A percentile compares a stretch with the other conserved stretches of the same genome.
phyloP scores from a whole-genome alignment of 2,888 invertebrate genomes.

The Isoperla grammatica region DNA sequence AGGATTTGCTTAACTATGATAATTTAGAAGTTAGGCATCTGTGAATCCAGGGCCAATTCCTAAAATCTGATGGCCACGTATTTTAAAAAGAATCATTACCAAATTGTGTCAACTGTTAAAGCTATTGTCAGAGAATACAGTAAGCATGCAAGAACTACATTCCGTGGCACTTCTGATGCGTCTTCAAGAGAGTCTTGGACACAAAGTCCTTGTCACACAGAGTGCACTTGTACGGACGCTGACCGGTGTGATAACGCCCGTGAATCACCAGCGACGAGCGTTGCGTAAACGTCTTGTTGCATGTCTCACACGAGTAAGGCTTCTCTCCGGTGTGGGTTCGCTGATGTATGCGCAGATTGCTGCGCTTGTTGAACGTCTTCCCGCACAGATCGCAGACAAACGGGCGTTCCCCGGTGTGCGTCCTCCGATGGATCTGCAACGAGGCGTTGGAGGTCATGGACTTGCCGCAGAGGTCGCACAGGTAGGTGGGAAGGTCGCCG shows the following conservation, averaged over 20 bases:
- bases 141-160: background rate
- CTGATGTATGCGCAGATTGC: conserved; percentile 15
- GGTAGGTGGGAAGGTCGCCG: conserved; percentile 19
- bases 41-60: no score
- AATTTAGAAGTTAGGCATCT: no score
- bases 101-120: no score
- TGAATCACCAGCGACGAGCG: conserved; percentile 24
- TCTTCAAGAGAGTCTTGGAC: conserved; percentile 21
- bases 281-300: conserved; percentile 29
- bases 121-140: background rate
- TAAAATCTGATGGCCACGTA: no score
- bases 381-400: conserved; percentile 19
- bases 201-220: conserved; percentile 23
- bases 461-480: conserved; percentile 26
- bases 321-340: conserved; percentile 21
- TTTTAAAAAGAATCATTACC: no score
- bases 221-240: conserved; percentile 20
- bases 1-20: no score
- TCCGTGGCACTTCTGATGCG: conserved; percentile 20
- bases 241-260: conserved; percentile 21
- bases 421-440: conserved; percentile 19
- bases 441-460: conserved; percentile 24
- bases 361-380: conserved; percentile 17
- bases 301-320: conserved; percentile 28
- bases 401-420: conserved; percentile 22